Evolutionary conservation across 2,888 invertebrate species (phyloP), one percentile per base, ranked within the genome.

Genomic region (Caenorhabditis angaria): DNA sequence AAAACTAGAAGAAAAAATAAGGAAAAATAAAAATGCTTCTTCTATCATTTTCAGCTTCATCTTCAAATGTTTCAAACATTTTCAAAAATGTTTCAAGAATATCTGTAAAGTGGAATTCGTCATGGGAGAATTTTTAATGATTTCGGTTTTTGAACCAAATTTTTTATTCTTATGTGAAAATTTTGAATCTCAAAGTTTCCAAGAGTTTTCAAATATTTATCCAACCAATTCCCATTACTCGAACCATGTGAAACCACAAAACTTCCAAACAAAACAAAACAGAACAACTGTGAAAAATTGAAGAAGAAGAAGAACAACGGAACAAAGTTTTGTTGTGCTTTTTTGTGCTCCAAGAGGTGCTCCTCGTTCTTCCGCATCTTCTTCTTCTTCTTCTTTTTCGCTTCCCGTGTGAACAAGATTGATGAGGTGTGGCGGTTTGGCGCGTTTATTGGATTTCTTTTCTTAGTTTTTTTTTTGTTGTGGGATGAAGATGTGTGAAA

Each of bases 31-130:
- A 18, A 27, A 32, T n/a, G 50, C 55, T n/a, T 20, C 18, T 14
- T 60, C 32, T 27, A 32, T 41, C 48, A 35, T 20, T 53, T 22
- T 50, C 64, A 64, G 63, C 61, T 32, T 56, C 56, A 60, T 69
- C 55, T 54, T 66, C 27, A 22, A n/a, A n/a, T n/a, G n/a, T n/a
- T n/a, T n/a, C n/a, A n/a, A 56, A 61, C 28, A 20, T 27, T 18
- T 50, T 56, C 48, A 29, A 47, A 24, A 24, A 10, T 20, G 53
- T 54, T 25, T 61, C 25, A 14, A 10, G 22, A 8, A 24, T 24
- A 56, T 55, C 24, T 27, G 50, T 32, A 5, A 10, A 32, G 32
- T 32, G 32, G 32, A 32, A 32, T 32, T 32, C 32, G 32, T 32
- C 32, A 32, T 32, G 32, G 32, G 32, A 32, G 32, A 32, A 32